Conservation (phyloP, 2,797 vertebrate genomes). For the Chaunax sp. region DNA sequence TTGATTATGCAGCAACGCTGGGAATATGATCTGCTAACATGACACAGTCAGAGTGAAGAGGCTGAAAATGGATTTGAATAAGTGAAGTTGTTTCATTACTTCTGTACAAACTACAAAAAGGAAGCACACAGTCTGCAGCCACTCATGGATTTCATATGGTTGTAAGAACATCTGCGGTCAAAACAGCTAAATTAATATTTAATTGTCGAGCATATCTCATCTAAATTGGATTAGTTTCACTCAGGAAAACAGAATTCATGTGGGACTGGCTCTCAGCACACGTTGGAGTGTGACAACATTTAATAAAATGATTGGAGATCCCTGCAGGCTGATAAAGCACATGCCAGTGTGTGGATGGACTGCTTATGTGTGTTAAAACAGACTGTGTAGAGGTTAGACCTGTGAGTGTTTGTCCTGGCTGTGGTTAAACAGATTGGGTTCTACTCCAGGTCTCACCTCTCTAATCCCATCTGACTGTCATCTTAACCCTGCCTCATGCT, state of each 20-base stretch:
- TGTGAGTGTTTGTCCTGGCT: constrained; percentile 7
- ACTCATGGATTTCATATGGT: background rate
- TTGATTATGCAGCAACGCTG: constrained; percentile 35
- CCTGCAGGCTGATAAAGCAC: constrained; percentile 3
- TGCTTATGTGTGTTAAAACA: background rate
- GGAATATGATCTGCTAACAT: constrained; percentile 28
- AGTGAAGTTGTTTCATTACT: constrained; percentile 9
- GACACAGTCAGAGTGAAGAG: background rate
- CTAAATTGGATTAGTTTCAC: background rate
- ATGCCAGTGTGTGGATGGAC: background rate
- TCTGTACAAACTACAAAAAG: background rate
- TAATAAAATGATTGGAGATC: background rate
- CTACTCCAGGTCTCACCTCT: constrained; percentile 22
- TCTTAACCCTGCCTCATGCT: constrained; percentile 39
- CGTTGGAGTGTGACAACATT: background rate
- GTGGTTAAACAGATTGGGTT: constrained; percentile 44
- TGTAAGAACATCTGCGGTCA: background rate
- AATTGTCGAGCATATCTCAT: constrained; percentile 2
- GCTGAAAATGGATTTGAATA: constrained; percentile 13
- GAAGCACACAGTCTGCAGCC: background rate
- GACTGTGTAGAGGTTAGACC: constrained; percentile 8
- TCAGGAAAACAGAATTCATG: background rate
- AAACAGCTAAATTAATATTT: background rate
- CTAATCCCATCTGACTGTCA: constrained; percentile 47
- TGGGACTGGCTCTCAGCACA: background rate